Evolutionary conservation across 2,113 vertebrate species (phyloP).

Genomic region (Archilochus colubris): DNA sequence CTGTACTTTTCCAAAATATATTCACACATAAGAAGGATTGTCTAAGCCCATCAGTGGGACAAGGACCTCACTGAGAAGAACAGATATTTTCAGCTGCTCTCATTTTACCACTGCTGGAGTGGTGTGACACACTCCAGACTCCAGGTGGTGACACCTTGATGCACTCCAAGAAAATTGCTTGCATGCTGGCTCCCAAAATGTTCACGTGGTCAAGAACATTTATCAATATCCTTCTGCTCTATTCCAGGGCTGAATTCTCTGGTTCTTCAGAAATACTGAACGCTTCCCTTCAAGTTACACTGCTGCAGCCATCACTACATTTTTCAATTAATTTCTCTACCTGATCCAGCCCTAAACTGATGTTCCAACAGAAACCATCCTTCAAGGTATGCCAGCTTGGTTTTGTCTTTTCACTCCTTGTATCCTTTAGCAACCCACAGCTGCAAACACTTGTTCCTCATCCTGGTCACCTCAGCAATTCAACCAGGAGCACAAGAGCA

Average conservation of each 20-base stretch:
- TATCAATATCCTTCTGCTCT: neutral
- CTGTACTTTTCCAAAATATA: neutral
- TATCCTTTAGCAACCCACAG: neutral
- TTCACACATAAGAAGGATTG: neutral
- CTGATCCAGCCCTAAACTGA: neutral
- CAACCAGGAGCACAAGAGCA: rapidly evolving
- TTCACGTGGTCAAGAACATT: neutral
- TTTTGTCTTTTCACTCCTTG: neutral
- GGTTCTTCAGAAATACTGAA: neutral
- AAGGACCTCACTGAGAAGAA: neutral
- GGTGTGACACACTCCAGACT: too few relatives aligned
- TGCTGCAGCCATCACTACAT: neutral
- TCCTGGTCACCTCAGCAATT: neutral
- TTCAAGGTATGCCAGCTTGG: neutral
- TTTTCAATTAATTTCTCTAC: neutral
- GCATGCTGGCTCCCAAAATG: neutral
- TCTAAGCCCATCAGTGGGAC: neutral
- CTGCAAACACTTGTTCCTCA: neutral
- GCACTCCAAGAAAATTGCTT: neutral
- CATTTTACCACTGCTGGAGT: rapidly evolving
- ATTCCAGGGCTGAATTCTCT: neutral
- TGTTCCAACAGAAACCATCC: neutral
- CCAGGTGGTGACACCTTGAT: too few relatives aligned
- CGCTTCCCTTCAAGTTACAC: neutral
- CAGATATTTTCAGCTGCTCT: neutral